phyloP scores from a whole-genome alignment of 64 coral and sea anemone species.

The Catalaphyllia jardinei region DNA sequence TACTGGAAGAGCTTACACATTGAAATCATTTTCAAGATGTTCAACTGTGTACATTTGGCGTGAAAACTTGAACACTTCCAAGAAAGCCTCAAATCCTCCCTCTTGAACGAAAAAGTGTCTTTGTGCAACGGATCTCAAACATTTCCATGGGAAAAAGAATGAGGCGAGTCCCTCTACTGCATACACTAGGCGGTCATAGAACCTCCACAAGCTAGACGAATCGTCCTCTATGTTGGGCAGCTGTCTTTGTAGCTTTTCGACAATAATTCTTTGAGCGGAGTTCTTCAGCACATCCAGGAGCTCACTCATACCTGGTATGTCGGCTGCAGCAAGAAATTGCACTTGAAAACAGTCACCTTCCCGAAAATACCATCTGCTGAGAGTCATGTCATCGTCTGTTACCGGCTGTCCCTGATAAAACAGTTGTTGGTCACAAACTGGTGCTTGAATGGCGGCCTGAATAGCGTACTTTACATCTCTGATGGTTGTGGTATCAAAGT shows the following conservation, averaged over 20 bases:
- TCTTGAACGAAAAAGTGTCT: conserved; percentile 93
- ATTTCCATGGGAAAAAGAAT: conserved; percentile 90
- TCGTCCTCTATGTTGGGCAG: background rate
- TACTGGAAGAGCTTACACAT: background rate
- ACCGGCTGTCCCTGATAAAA: conserved; percentile 41
- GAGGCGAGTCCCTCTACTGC: conserved; percentile 54
- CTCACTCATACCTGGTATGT: conserved; percentile 36
- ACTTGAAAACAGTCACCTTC: conserved; percentile 46
- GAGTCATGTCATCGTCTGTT: conserved; percentile 32
- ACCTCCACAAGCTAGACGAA: background rate
- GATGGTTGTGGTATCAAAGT: conserved; percentile 29
- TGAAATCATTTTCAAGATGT: background rate
- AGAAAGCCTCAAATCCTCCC: conserved; percentile 83
- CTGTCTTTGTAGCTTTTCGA: background rate
- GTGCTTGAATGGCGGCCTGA: conserved; percentile 28
- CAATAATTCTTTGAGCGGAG: background rate
- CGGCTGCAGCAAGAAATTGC: conserved; percentile 44
- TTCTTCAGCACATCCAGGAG: conserved; percentile 33
- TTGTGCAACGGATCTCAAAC: conserved; percentile 56
- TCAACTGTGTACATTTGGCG: conserved; percentile 40
- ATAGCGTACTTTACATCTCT: conserved; percentile 44
- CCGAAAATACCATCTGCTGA: conserved; percentile 63
- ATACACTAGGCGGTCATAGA: conserved; percentile 46
- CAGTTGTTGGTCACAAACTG: conserved; percentile 58
- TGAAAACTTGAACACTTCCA: conserved; percentile 83